phyloP scores from a whole-genome alignment of 2,797 vertebrate species.

The Enteromius mattozi region DNA sequence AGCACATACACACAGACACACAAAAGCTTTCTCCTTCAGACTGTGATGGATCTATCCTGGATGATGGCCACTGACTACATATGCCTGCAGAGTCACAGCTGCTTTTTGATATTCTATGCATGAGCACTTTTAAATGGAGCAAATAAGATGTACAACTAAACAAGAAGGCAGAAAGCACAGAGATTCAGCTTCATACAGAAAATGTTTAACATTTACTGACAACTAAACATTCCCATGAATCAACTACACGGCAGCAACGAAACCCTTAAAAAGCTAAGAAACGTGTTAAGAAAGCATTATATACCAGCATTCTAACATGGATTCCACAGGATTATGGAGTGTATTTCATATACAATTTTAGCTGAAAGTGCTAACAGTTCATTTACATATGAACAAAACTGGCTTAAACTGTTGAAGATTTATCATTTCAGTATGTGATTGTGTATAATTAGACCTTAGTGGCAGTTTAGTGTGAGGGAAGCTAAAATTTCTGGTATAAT shows the following conservation, averaged over 20 bases:
- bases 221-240: background rate
- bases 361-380: background rate
- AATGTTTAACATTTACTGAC: background rate
- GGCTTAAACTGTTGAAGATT: background rate
- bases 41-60: slow-evolving; percentile 72
- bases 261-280: background rate
- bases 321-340: background rate
- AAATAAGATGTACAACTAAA: slow-evolving; percentile 32
- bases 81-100: slow-evolving; percentile 70
- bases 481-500: slow-evolving; percentile 17
- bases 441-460: background rate
- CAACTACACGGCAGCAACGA: background rate
- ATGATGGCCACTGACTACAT: slow-evolving; percentile 70
- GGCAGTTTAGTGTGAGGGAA: background rate
- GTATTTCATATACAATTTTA: background rate
- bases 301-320: background rate
- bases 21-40: slow-evolving; percentile 57
- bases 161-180: background rate
- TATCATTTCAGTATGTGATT: background rate
- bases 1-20: slow-evolving; percentile 44
- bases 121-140: slow-evolving; percentile 30
- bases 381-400: background rate
- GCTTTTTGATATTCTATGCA: slow-evolving; percentile 63
- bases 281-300: background rate
- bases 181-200: background rate